phyloP scores from a whole-genome alignment of 2,888 invertebrate genomes.

The Atrina japonica region DNA sequence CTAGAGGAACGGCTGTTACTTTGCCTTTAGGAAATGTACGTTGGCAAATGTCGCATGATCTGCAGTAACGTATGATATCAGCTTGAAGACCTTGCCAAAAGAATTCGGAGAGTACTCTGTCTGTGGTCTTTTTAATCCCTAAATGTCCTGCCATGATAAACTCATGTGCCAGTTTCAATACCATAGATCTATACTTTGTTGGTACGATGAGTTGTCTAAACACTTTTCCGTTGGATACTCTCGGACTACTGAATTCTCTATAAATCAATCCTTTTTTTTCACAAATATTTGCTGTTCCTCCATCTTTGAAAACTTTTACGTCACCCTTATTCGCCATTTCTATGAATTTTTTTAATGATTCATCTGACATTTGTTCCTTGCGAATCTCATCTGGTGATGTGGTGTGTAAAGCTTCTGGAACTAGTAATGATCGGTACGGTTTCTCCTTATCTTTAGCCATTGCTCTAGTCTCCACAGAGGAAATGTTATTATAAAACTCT shows the following conservation, averaged over 20 bases:
- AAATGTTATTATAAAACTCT: too few species aligned
- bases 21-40: constrained; percentile 28
- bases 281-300: background rate
- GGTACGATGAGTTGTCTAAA: background rate
- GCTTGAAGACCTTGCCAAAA: constrained; percentile 39
- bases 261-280: background rate
- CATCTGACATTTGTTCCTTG: background rate
- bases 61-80: constrained; percentile 33
- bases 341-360: background rate
- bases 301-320: background rate
- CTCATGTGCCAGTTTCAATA: constrained; percentile 42
- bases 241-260: constrained; percentile 19
- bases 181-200: too few species aligned
- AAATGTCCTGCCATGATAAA: constrained; percentile 43
- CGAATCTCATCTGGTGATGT: background rate
- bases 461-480: constrained; percentile 14
- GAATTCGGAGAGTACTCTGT: constrained; percentile 37
- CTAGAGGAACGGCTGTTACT: constrained; percentile 29
- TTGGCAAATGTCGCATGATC: constrained; percentile 42
- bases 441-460: background rate
- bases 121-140: constrained; percentile 27
- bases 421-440: background rate
- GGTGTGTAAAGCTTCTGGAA: background rate
- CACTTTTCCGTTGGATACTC: background rate
- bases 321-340: background rate